Evolutionary conservation across 2,888 invertebrate genomes (phyloP), one percentile per base, ranked within the genome.

Genomic region (Caenorhabditis sp.): DNA sequence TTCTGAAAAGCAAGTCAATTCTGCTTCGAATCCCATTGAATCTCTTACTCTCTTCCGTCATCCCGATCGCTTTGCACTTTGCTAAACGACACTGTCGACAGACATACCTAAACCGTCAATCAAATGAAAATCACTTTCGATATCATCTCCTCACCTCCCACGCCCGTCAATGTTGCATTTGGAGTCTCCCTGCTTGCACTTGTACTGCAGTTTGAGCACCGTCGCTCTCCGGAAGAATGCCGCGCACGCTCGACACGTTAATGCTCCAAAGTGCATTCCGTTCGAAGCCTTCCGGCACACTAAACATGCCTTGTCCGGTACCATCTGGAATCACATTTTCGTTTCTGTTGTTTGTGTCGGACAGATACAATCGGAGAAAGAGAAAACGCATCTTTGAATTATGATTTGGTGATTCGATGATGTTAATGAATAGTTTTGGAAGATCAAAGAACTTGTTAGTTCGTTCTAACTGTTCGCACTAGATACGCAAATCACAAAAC

Each of bases 161-260:
- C 61, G 59, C 15, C 61, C 66, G 41, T 74, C 74, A 35, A 66
- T 61, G 39, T 66, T 61, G 45, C 74, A 74, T 30, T 46, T 39
- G 7, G 61, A 46, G 6, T 61, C 35, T 5, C 74, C 66, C n/a
- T 46, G 61, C 6, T 61, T 66, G 27, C 74, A 74, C 13, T 46
- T 53, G 43, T 80, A 80, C 35, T 62, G 37, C 11, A 80, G 39
- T 20, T 74, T 71, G 17, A 78, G 45, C n/a, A 78, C 78, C 5
- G 62, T 71, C 8, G 80, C 68, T 53, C 80, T 35, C 13, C 80
- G 56, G 58, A 74, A 76, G 26, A 78, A 80, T 1, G 78, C 78
- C 4, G 74, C 70, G 35, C 78, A 78, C 0, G 78, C 78, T 26
- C 78, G 37, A 8, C 68, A 68, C 6, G 68, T 68, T 5, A 68